Base-by-base conservation (phyloP, 2,113 vertebrate species). In the Hemichromis elongatus region DNA sequence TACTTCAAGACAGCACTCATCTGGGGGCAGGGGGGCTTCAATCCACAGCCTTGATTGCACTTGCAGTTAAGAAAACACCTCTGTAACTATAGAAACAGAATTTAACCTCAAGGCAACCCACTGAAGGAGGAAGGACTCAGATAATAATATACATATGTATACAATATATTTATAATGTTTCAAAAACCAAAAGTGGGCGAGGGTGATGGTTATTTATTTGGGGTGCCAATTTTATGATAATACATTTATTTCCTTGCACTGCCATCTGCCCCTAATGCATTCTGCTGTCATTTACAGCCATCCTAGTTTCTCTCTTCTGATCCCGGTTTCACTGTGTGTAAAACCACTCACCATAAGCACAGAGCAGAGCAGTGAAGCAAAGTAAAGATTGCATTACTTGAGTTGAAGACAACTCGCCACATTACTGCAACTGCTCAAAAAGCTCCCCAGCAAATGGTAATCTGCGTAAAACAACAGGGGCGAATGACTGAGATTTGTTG, bases 1-100 rank as follows among this genome's bases (percentile, higher is more conserved):
- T 66, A 45, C 19, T 81, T 79, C 66, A 54, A 70, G 83, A 88
- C 80, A 77, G 59, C 26, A 83, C 3, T 42, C 89, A 53, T 89
- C 40, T 24, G 86, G 87, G 88, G 24, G 35, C 8, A 3, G 30
- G 37, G 37, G 21, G 18, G 83, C 54, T 54, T 54, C 35, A 82
- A 80, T 84, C 57, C 56, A 66, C 47, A 11, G 61, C 26, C 6
- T 40, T 50, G 45, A 84, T 77, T 80, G 77, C 56, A 13, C 42
- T 7, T 12, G 12, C 35, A 53, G 53, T 77, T 61, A 66, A 80
- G 80, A 79, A 68, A 86, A 83, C 53, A 68, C 12, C 19, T 89
- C 26, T 53, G 50, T n/a, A 28, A 77, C 45, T 33, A 26, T 18
- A 24, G 21, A 35, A 50, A 26, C 47, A 80, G 55, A 11, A 56